phyloP scores from a whole-genome alignment of 2,888 invertebrate species.

The Acleris holmiana region DNA sequence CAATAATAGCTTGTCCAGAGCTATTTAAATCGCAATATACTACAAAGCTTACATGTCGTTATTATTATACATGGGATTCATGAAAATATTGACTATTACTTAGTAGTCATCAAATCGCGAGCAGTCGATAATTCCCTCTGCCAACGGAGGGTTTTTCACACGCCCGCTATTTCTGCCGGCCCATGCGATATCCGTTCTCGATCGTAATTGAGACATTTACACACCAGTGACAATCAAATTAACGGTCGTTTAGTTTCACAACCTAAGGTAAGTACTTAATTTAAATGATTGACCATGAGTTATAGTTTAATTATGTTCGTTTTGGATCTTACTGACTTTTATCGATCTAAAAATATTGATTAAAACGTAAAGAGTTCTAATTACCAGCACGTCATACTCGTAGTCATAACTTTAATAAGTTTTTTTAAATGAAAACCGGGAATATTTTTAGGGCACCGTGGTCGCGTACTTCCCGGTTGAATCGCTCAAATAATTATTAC shows the following conservation, averaged over 20 bases:
- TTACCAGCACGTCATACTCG: no score
- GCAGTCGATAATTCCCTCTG: conserved; percentile 26
- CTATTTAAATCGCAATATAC: neutral
- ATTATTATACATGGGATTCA: conserved; percentile 24
- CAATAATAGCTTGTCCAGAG: neutral
- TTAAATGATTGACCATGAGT: conserved; percentile 2
- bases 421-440: no score
- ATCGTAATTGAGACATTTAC: conserved; percentile 40
- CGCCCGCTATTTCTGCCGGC: conserved; percentile 28
- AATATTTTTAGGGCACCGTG: no score
- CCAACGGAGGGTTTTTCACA: conserved; percentile 35
- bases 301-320: neutral
- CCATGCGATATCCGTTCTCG: conserved; percentile 33
- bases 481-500: no score
- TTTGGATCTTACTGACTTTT: no score
- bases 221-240: conserved; percentile 45
- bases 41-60: conserved; percentile 7
- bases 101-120: conserved; percentile 32
- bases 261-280: neutral
- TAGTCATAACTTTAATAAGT: no score
- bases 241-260: conserved; percentile 7
- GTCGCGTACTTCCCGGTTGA: no score
- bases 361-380: no score
- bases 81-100: conserved; percentile 34
- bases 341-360: no score